These are phyloP conservation scores for Nicator chloris DNA, from an alignment of 2,113 vertebrate species.

Conservation along the genomic window DNA sequence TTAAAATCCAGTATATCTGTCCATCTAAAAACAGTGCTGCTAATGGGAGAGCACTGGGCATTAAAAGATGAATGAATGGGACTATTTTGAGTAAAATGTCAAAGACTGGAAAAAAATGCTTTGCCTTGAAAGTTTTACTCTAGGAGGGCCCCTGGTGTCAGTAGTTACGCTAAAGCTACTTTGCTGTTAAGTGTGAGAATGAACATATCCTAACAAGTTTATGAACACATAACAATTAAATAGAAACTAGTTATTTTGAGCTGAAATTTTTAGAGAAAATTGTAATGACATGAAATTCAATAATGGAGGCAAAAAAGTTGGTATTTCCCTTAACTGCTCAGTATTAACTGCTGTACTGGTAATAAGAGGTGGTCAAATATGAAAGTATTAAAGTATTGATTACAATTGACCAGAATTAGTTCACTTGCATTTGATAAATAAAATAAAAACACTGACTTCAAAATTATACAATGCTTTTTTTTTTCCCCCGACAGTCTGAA, in stretches of 20 bases:
- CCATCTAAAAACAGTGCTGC: neutral
- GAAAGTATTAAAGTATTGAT: neutral
- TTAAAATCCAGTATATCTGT: neutral
- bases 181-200: neutral
- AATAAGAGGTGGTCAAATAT: neutral
- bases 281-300: fast-evolving
- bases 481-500: constrained; percentile 80
- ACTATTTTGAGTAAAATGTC: neutral
- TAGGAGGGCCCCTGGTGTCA: constrained; percentile 18
- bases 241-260: neutral
- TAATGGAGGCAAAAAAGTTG: neutral
- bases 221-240: neutral
- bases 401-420: neutral
- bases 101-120: neutral
- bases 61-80: neutral
- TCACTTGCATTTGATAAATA: neutral
- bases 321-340: neutral
- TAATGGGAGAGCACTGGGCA: neutral
- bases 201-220: neutral
- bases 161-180: neutral
- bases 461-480: neutral
- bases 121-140: neutral
- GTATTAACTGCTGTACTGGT: neutral
- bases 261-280: neutral
- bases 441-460: neutral